Evolutionary conservation across 2,797 vertebrate species (phyloP), one percentile per base, ranked within the genome.

Genomic region (Hirundo rustica): DNA sequence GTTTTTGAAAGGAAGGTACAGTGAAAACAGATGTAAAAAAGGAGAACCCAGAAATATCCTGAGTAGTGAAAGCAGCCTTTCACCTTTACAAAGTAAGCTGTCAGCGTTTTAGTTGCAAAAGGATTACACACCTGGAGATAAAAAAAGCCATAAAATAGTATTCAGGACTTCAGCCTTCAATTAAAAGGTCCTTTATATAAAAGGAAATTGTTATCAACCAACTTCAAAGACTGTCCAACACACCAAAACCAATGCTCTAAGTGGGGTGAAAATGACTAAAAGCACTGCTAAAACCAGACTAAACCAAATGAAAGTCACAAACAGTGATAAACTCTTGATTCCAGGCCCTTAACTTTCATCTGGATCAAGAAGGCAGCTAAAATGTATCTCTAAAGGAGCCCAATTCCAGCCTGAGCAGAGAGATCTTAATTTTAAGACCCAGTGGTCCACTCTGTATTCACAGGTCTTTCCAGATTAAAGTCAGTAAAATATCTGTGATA

Each of bases 61-160:
- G 26, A 75, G 26, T 5, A 60, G 72, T 1, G 12, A 45, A 93
- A 76, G 54, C 11, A 50, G 25, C 0, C 0, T 10, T 79, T 73
- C 34, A 44, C 16, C 36, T 76, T 30, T 29, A 45, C 30, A 25
- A n/a, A 10, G 26, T 23, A 32, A 55, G 32, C 20, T 7, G 21
- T 4, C 27, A 15, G 12, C 11, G 62, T 51, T 93, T 72, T 40
- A 42, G 62, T 30, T 68, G 66, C 11, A 14, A 50, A 80, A 88
- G 1, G 58, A 11, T 18, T 55, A 77, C 11, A 50, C 3, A 23
- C 5, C 14, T 48, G 14, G 70, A 79, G 38, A 89, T 26, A 51
- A 79, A 87, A 68, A 64, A 71, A 27, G 18, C 30, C 73, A 65
- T 42, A 30, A 72, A 72, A 55, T 0, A 42, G 23, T 1, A 55